Base-by-base conservation (phyloP, 64 coral and sea anemone species). In the Porites australiensis region DNA sequence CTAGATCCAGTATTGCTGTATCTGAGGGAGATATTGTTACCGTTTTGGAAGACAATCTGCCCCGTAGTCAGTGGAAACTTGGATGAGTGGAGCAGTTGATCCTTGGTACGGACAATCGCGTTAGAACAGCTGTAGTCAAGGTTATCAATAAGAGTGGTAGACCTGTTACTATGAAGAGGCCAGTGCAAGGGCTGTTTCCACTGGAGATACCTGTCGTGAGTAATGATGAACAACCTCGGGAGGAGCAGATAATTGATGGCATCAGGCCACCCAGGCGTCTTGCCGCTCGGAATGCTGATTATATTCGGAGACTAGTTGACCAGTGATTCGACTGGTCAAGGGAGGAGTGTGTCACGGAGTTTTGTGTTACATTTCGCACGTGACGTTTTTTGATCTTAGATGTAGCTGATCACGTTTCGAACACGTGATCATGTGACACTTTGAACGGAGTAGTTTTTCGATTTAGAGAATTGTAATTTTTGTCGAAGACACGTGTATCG, bases 51-150 rank as follows among this genome's bases (percentile, higher is more conserved):
- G 22, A 75, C 37, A 50, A 50, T 10, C 5, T 46, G 5, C 8
- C 37, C 37, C 72, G 72, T 3, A 46, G 72, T 75, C 37, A 75
- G 37, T 75, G 72, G 72, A 75, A 22, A 50, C 72, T 75, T 75
- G 72, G 37, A 46, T 15, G 2, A 13, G 72, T 75, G 72, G 72
- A 75, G 72, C 3, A 75, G 72, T 21, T 75, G 70, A 74, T 74
- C 19, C n/a, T 9, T 10, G 70, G 70, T 27, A 0, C 20, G 18
- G 70, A 74, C 44, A 6, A 75, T 50, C 11, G 37, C 8, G 22
- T 75, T 6, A 75, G 72, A 75, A 6, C 37, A 4, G 72, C 72
- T 12, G 4, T 2, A 15, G 72, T 75, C 72, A 37, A 75, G 72
- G 72, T 75, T 46, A 15, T 50, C 11, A 44, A 19, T n/a, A 75